A percentile compares a stretch with the other conserved stretches of the same genome.
phyloP scores from a whole-genome alignment of 2,888 invertebrate species.

The Coenonympha arcania region DNA sequence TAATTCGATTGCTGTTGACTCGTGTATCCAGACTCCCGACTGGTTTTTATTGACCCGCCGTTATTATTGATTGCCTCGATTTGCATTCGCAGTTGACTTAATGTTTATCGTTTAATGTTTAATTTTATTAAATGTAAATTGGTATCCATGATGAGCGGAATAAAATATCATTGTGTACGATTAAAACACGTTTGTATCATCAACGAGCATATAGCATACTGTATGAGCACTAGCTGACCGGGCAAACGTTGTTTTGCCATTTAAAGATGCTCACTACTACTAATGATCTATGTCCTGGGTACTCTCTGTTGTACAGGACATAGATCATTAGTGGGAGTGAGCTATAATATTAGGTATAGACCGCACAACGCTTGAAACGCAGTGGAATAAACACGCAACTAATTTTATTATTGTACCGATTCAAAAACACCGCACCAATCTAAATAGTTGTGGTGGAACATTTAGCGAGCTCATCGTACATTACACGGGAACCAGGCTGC shows the following conservation, averaged over 20 bases:
- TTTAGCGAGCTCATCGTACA: conserved; percentile 1
- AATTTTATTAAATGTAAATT: conserved; percentile 1
- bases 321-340: no score
- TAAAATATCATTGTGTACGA: neutral
- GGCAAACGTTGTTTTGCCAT: no score
- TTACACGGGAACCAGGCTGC: conserved; percentile 1
- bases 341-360: no score
- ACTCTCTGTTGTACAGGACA: no score
- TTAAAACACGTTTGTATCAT: neutral
- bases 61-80: conserved; percentile 54
- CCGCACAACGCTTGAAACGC: no score
- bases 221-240: no score
- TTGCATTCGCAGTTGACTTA: conserved; percentile 26
- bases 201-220: no score
- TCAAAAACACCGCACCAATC: neutral
- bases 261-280: no score
- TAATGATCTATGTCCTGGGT: no score
- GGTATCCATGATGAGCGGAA: neutral
- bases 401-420: neutral
- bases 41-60: conserved; percentile 57
- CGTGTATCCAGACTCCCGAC: conserved; percentile 55
- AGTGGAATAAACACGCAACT: no score
- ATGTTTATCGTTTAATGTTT: conserved; percentile 9
- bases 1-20: conserved; percentile 51
- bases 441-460: neutral